These are phyloP conservation scores for Therioaphis trifolii DNA, from an alignment of 2,888 invertebrate species.

Conservation along the genomic window DNA sequence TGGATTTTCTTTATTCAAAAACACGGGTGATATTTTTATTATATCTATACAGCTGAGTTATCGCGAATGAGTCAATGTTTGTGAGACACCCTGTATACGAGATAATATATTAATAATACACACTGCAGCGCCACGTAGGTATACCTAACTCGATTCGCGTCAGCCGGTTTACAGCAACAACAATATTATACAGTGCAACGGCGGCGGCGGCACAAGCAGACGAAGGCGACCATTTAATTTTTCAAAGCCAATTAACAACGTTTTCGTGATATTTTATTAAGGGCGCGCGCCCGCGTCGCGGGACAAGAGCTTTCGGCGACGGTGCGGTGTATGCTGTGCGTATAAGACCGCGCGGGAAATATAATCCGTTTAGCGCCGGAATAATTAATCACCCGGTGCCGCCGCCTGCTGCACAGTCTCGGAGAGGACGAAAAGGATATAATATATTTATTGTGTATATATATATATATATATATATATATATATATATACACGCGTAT, in stretches of 20 bases:
- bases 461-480: neutral
- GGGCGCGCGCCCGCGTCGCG: neutral
- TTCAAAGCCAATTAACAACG: constrained; percentile 53
- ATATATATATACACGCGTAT: neutral
- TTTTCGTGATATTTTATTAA: constrained; percentile 59
- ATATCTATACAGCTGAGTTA: too few relatives aligned
- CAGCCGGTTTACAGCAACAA: neutral
- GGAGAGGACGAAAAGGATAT: too few relatives aligned
- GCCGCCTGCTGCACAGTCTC: neutral
- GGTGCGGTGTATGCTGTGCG: neutral
- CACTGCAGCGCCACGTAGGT: too few relatives aligned
- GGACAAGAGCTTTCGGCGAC: neutral
- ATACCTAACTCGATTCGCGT: constrained; percentile 7
- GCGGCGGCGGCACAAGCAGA: neutral
- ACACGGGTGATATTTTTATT: too few relatives aligned
- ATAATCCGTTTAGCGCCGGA: constrained; percentile 54
- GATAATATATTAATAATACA: too few relatives aligned
- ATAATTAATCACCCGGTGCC: constrained; percentile 55
- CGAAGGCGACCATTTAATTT: constrained; percentile 47
- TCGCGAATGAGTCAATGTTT: too few relatives aligned
- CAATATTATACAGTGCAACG: neutral
- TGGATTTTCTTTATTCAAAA: too few relatives aligned
- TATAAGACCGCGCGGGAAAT: neutral
- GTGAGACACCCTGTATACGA: too few relatives aligned
- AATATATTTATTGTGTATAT: too few relatives aligned